phyloP scores from a whole-genome alignment of 1,140 invertebrate species.

The Alviniconcha marisindica region DNA sequence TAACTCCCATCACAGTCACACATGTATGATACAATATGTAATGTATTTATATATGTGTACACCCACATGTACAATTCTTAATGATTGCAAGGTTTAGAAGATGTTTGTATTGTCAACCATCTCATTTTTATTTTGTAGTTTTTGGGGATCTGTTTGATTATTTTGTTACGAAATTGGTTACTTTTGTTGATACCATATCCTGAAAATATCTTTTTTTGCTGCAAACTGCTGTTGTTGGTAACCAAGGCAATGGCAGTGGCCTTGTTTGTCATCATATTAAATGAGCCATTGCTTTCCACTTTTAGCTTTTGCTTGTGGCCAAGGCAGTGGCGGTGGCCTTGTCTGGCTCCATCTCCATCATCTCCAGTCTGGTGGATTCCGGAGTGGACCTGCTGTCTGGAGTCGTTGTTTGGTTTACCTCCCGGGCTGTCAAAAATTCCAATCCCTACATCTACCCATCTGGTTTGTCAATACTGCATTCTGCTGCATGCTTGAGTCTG shows the following conservation, averaged over 20 bases:
- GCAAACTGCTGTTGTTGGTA: neutral
- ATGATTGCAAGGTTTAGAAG: no score
- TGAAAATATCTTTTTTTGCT: neutral
- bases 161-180: constrained; percentile 8
- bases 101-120: no score
- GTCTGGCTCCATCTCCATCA: constrained; percentile 76
- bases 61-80: no score
- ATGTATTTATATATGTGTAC: no score
- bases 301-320: constrained; percentile 69
- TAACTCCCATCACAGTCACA: no score
- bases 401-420: constrained; percentile 75
- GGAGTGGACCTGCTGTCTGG: constrained; percentile 76
- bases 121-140: neutral
- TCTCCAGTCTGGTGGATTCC: constrained; percentile 76
- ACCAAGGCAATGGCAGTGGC: neutral
- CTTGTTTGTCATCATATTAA: neutral
- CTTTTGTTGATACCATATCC: neutral
- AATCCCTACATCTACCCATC: constrained; percentile 76
- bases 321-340: constrained; percentile 74
- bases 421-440: constrained; percentile 70
- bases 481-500: neutral
- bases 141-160: neutral
- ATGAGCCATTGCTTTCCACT: neutral
- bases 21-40: no score
- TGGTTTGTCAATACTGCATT: constrained; percentile 54